Percentiles rank a stretch among this genome's conserved stretches.
These are phyloP conservation scores for Petaurus breviceps DNA, from an alignment of 2,113 vertebrate genomes.

Conservation along the genomic window DNA sequence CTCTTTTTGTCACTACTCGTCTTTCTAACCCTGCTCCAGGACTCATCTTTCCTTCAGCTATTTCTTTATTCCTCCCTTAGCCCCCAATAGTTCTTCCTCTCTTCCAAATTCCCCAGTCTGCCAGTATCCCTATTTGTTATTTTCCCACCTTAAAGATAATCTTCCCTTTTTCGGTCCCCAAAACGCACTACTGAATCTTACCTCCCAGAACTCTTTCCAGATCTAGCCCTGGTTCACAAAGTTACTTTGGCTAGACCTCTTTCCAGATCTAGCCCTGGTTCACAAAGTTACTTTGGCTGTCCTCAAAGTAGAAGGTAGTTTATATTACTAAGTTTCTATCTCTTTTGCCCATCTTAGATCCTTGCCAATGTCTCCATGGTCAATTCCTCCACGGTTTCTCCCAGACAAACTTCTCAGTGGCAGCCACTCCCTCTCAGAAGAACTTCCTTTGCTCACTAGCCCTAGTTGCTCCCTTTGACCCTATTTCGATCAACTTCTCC, in stretches of 20 bases:
- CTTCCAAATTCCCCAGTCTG: slow-evolving; percentile 33
- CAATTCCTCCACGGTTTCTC: background rate
- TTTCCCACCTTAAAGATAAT: slow-evolving; percentile 14
- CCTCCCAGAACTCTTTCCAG: background rate
- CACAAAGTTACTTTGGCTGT: background rate
- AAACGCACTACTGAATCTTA: slow-evolving; percentile 21
- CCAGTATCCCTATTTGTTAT: slow-evolving; percentile 43
- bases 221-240: slow-evolving; percentile 1
- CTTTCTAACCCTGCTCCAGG: background rate
- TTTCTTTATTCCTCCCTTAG: background rate
- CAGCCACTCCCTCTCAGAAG: slow-evolving; percentile 21
- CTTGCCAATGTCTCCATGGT: background rate
- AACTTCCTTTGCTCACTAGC: slow-evolving; percentile 45
- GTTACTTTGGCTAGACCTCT: no score
- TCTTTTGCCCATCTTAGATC: slow-evolving; percentile 11
- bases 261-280: background rate
- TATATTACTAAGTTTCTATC: slow-evolving; percentile 32
- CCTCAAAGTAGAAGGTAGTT: background rate
- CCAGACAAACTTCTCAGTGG: slow-evolving; percentile 8
- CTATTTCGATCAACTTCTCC: slow-evolving; percentile 28
- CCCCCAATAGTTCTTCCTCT: background rate
- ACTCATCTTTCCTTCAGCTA: slow-evolving; percentile 38
- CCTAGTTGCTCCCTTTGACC: background rate
- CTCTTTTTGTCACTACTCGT: background rate
- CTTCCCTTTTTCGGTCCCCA: slow-evolving; percentile 22